phyloP scores from a whole-genome alignment of 2,113 vertebrate genomes.

The Ictidomys tridecemlineatus region DNA sequence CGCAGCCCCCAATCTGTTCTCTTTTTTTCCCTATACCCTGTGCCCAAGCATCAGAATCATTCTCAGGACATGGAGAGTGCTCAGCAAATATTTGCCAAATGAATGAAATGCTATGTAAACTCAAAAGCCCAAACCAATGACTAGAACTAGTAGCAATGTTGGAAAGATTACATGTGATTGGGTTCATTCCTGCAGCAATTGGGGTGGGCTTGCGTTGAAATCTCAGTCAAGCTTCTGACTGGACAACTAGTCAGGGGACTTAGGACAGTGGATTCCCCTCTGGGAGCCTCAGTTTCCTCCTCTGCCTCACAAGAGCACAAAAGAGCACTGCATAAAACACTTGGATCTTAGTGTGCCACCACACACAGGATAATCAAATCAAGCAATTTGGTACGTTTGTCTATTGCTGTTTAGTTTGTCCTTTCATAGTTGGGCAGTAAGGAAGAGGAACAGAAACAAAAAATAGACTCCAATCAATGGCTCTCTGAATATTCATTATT shows the following conservation, averaged over 20 bases:
- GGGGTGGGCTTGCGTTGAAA: neutral
- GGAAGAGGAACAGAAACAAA: neutral
- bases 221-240: neutral
- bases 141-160: too few species aligned
- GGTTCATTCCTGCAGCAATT: neutral
- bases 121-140: neutral
- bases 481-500: neutral
- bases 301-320: neutral
- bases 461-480: neutral
- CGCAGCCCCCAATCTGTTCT: too few species aligned
- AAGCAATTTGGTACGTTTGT: neutral
- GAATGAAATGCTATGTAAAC: neutral
- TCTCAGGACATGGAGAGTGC: neutral
- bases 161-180: fast-evolving
- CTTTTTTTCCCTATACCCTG: too few species aligned
- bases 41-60: neutral
- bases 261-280: neutral
- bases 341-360: neutral
- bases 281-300: neutral
- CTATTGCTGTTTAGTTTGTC: neutral
- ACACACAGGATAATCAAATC: neutral
- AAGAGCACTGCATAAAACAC: neutral
- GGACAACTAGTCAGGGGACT: too few species aligned
- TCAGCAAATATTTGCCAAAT: neutral
- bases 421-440: too few species aligned